A percentile compares a stretch with the other conserved stretches of the same genome.
phyloP scores from a whole-genome alignment of 2,888 invertebrate species.

The Amphipoea lucens region DNA sequence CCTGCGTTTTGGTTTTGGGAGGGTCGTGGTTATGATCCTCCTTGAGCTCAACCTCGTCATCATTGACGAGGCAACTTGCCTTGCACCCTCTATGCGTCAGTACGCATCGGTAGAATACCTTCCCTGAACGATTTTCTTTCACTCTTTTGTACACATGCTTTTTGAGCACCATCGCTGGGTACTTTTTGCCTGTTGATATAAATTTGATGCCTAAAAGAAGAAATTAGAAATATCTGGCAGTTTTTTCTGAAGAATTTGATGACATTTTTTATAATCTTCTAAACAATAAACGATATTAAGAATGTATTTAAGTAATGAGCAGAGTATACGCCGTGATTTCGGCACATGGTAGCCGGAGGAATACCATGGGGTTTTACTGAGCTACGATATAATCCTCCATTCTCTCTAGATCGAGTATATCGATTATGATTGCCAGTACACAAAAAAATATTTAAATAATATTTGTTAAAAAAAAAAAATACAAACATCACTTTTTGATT shows the following conservation, averaged over 20 bases:
- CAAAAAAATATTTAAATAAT: not conserved
- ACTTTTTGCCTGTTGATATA: constrained; percentile 71
- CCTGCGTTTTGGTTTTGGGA: constrained; percentile 67
- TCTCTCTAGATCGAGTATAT: not conserved
- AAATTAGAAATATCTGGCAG: constrained; percentile 30
- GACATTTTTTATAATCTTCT: not conserved
- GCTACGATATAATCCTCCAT: not conserved
- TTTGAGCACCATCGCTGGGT: constrained; percentile 71
- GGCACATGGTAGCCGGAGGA: not conserved
- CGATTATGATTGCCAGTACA: not conserved
- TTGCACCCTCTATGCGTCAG: constrained; percentile 73
- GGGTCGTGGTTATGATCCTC: constrained; percentile 62
- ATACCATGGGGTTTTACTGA: not conserved
- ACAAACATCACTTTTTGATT: not conserved
- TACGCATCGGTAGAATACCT: constrained; percentile 74
- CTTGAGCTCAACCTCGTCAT: constrained; percentile 35
- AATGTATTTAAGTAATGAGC: not conserved
- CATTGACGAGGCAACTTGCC: constrained; percentile 53
- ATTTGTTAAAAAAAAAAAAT: not conserved
- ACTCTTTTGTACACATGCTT: constrained; percentile 73
- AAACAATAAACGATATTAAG: not conserved
- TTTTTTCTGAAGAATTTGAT: not conserved
- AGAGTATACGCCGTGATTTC: not conserved
- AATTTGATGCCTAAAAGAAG: constrained; percentile 60
- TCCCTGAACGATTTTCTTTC: constrained; percentile 70